phyloP scores from a whole-genome alignment of 2,113 vertebrate genomes.

The Lonchura striata region DNA sequence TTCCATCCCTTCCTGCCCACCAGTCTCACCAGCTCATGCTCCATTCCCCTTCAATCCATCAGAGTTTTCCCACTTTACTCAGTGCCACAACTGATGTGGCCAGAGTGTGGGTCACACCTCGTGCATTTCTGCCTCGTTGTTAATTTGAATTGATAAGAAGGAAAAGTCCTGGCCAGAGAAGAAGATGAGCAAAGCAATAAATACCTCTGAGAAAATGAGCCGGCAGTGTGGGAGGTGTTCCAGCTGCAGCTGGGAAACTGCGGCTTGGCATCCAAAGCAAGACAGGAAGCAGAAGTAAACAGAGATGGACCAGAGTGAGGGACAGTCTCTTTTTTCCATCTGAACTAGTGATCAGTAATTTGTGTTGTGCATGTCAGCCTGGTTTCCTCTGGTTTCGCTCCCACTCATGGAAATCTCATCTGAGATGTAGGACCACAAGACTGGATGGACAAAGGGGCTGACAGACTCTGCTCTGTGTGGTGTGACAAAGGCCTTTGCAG shows the following conservation, averaged over 20 bases:
- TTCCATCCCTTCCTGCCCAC: not conserved
- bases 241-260: not conserved
- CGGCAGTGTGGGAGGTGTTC: fast-evolving
- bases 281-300: not conserved
- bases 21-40: not conserved
- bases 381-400: not conserved
- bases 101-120: not conserved
- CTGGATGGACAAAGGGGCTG: not conserved
- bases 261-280: not conserved
- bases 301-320: not conserved
- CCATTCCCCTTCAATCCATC: not conserved
- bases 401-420: not conserved
- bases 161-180: not conserved
- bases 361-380: fast-evolving
- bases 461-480: too few species aligned
- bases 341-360: not conserved
- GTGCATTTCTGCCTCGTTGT: not conserved
- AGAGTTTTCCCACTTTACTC: not conserved
- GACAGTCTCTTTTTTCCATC: not conserved
- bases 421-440: not conserved
- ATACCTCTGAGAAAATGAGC: not conserved
- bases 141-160: not conserved
- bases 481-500: not conserved
- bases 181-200: not conserved
- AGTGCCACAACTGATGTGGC: fast-evolving